These are phyloP conservation scores for zebrafish (Danio rerio) DNA, from an alignment of 2,113 vertebrate species.

Conservation along the genomic window DNA sequence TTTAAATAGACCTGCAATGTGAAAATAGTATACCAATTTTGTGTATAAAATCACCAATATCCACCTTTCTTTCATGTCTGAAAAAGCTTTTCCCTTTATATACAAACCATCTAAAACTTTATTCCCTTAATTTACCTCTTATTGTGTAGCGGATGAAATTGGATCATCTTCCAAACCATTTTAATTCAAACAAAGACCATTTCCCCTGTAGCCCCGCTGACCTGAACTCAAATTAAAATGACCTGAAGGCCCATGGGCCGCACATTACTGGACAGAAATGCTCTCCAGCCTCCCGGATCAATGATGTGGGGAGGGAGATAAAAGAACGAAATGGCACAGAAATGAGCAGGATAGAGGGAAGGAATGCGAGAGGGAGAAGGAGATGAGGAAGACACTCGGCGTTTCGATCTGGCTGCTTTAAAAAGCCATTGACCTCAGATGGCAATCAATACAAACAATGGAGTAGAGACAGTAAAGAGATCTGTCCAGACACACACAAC, in stretches of 20 bases:
- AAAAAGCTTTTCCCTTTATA: neutral
- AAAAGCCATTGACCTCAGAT: slow-evolving; percentile 63
- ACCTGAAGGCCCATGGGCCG: slow-evolving; percentile 34
- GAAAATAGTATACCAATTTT: too few species aligned
- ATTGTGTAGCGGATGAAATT: slow-evolving; percentile 13
- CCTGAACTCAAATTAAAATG: slow-evolving; percentile 43
- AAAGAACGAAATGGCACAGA: slow-evolving; percentile 21
- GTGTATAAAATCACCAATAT: too few species aligned
- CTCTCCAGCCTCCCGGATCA: slow-evolving; percentile 30
- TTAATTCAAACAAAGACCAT: slow-evolving; percentile 33
- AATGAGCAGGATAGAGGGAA: slow-evolving; percentile 24
- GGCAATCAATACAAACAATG: slow-evolving; percentile 55
- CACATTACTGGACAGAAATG: slow-evolving; percentile 36
- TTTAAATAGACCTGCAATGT: too few species aligned
- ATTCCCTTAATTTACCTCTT: slow-evolving; percentile 19
- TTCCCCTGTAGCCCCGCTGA: slow-evolving; percentile 13
- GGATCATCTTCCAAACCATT: slow-evolving; percentile 40
- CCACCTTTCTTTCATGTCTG: neutral
- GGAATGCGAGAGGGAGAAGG: slow-evolving; percentile 5
- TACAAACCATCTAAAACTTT: neutral
- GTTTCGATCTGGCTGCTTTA: slow-evolving; percentile 60
- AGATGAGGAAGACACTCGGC: slow-evolving; percentile 9
- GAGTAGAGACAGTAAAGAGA: slow-evolving; percentile 53
- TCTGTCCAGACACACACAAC: slow-evolving; percentile 12
- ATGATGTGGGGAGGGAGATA: slow-evolving; percentile 35